These are phyloP conservation scores for Dipus sagitta DNA, from an alignment of 2,797 vertebrate species.

Conservation along the genomic window DNA sequence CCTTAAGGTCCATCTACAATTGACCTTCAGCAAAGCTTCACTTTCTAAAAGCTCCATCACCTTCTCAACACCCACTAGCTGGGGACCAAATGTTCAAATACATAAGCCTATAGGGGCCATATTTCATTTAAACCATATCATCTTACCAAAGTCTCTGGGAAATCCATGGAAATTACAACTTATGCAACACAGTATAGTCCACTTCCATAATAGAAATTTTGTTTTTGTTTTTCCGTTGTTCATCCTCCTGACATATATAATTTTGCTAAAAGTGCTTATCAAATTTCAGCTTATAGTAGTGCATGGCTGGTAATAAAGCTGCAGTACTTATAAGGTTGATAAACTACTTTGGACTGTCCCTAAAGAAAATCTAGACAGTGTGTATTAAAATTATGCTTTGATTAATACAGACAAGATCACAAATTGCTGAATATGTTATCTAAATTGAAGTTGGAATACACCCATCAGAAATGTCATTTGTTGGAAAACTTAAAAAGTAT, in stretches of 20 bases:
- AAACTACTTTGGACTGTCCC: neutral
- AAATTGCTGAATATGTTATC: neutral
- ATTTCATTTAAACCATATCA: neutral
- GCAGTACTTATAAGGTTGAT: neutral
- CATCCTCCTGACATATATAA: neutral
- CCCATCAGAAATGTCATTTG: neutral
- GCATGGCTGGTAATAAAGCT: neutral
- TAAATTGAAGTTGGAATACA: neutral
- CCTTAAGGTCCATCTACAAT: too few relatives aligned
- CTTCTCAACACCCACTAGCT: too few relatives aligned
- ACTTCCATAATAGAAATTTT: neutral
- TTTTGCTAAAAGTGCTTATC: neutral
- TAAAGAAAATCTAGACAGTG: neutral
- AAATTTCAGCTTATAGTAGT: neutral
- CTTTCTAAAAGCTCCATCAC: too few relatives aligned
- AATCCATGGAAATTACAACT: neutral
- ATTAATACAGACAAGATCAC: neutral
- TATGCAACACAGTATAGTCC: neutral
- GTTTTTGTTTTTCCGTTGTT: neutral
- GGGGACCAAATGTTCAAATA: too few relatives aligned
- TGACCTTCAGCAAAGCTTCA: too few relatives aligned
- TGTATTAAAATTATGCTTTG: neutral
- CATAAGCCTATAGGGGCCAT: too few relatives aligned
- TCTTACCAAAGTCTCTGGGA: neutral
- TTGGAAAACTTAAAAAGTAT: neutral